Evolutionary conservation across 2,888 invertebrate genomes (phyloP).

Genomic region (Trilocha varians): DNA sequence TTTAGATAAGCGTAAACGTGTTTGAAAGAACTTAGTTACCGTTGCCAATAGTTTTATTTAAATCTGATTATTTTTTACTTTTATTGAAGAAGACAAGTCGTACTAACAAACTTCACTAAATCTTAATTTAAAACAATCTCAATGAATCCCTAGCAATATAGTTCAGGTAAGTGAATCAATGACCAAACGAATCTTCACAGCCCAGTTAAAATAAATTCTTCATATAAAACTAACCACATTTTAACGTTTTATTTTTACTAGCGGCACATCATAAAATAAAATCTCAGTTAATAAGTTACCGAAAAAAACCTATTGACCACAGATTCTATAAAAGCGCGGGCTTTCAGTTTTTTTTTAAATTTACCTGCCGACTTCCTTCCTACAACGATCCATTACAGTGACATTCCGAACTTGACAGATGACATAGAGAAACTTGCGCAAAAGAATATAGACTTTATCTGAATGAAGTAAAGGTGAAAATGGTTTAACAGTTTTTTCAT

Average conservation of each 20-base stretch:
- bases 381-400: conserved; percentile 63
- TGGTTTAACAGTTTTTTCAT: background rate
- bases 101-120: too few species aligned
- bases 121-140: too few species aligned
- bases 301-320: conserved; percentile 28
- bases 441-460: background rate
- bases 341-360: conserved; percentile 41
- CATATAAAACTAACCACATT: too few species aligned
- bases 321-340: conserved; percentile 35
- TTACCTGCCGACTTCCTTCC: conserved; percentile 73
- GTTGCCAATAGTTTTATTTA: too few species aligned
- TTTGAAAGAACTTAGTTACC: too few species aligned
- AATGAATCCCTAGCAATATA: too few species aligned
- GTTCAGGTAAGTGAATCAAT: background rate
- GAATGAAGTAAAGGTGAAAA: background rate
- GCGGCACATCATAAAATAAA: background rate
- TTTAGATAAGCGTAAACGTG: too few species aligned
- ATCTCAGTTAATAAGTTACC: conserved; percentile 18
- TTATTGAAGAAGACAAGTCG: too few species aligned
- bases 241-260: too few species aligned
- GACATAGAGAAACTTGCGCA: conserved; percentile 50
- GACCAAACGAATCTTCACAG: background rate
- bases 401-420: conserved; percentile 47
- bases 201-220: background rate
- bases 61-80: too few species aligned